Conservation (phyloP, 30 jellyfish, hydroid and myxozoan species). For the Pelagia noctiluca region DNA sequence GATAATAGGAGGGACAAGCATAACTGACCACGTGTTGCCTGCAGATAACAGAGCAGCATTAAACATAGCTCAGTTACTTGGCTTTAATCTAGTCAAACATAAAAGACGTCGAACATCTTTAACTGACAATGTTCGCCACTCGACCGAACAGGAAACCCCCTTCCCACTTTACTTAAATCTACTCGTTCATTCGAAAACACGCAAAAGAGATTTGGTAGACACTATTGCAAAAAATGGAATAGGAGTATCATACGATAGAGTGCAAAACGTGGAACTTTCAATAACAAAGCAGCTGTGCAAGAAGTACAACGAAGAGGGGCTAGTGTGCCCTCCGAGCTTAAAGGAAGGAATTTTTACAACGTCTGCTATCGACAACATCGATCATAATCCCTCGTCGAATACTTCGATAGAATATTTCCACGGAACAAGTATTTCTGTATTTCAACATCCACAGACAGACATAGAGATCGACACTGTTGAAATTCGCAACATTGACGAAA, state of each 20-base stretch:
- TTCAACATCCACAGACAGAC: conserved; percentile 29
- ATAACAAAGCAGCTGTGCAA: conserved; percentile 33
- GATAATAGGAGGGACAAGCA: too few species aligned
- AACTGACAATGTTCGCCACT: neutral
- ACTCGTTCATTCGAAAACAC: conserved; percentile 6
- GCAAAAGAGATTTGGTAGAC: conserved; percentile 12
- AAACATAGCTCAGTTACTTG: neutral
- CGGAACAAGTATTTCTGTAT: conserved; percentile 33
- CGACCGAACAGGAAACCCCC: neutral
- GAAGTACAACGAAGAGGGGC: conserved; percentile 8
- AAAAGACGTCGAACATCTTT: neutral
- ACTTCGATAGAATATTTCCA: conserved; percentile 10
- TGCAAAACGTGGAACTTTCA: neutral
- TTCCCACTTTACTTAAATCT: neutral
- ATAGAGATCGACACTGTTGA: neutral
- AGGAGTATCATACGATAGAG: conserved; percentile 23
- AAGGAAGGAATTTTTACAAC: neutral
- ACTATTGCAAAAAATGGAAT: neutral
- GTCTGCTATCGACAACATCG: too few species aligned
- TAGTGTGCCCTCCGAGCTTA: conserved; percentile 31
- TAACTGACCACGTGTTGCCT: too few species aligned
- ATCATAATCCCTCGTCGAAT: conserved; percentile 26
- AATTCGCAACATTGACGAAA: neutral
- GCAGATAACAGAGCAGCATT: neutral
- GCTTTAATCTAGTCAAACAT: neutral